These are phyloP conservation scores for Epinephelus lanceolatus DNA, from an alignment of 2,113 vertebrate species.

Conservation along the genomic window DNA sequence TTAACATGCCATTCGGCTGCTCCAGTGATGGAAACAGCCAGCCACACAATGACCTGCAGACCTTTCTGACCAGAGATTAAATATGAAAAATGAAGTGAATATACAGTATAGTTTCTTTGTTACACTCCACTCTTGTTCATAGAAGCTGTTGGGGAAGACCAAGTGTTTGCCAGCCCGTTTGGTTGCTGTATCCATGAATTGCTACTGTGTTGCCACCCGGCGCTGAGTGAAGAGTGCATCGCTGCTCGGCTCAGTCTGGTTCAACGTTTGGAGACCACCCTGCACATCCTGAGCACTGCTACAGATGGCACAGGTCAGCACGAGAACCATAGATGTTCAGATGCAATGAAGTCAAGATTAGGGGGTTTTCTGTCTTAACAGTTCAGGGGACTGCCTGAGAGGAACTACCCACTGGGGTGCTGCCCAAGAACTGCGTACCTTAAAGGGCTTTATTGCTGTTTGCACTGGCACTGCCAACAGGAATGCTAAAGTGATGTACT, in stretches of 20 bases:
- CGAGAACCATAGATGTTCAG: not conserved
- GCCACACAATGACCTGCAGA: not conserved
- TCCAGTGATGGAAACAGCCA: not conserved
- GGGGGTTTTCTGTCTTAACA: too few species aligned
- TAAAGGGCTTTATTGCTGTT: too few species aligned
- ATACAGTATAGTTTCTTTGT: not conserved
- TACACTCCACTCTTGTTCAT: not conserved
- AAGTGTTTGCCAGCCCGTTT: constrained; percentile 81
- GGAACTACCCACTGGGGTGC: too few species aligned
- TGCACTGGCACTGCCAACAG: too few species aligned
- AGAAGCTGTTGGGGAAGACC: constrained; percentile 81
- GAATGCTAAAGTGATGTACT: too few species aligned
- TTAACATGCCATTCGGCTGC: not conserved
- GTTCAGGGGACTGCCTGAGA: too few species aligned
- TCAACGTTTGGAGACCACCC: constrained; percentile 87
- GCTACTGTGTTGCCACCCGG: constrained; percentile 88
- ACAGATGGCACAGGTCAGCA: constrained; percentile 84
- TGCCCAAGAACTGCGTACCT: too few species aligned
- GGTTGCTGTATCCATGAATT: constrained; percentile 90
- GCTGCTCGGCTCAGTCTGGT: constrained; percentile 81
- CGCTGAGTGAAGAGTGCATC: constrained; percentile 89
- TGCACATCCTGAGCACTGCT: constrained; percentile 84
- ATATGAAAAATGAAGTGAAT: not conserved
- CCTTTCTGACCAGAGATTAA: not conserved
- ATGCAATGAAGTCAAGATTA: not conserved